phyloP scores from a whole-genome alignment of 2,888 invertebrate genomes.

The Thera britannica region DNA sequence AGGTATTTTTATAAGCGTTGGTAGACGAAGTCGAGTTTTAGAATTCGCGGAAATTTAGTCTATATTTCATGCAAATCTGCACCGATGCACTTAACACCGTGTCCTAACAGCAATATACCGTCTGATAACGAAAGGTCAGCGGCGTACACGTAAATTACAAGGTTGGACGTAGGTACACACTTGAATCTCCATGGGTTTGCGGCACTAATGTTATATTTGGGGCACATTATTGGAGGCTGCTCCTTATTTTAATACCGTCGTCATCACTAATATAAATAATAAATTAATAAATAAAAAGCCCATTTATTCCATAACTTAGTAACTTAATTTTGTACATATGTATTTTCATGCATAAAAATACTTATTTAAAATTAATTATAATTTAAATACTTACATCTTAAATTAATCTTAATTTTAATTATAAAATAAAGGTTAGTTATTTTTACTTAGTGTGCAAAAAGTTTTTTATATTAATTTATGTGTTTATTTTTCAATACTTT shows the following conservation, averaged over 20 bases:
- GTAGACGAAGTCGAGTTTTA: no score
- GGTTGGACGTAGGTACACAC: conserved; percentile 34
- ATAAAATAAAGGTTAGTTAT: no score
- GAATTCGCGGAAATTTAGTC: not conserved
- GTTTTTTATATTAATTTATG: no score
- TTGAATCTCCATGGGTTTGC: conserved; percentile 8
- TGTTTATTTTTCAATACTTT: no score
- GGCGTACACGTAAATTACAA: conserved; percentile 34
- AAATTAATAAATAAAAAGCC: not conserved
- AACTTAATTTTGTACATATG: no score
- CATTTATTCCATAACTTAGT: no score
- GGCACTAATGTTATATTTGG: conserved; percentile 21
- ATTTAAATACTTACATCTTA: no score
- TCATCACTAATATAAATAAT: not conserved
- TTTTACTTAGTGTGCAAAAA: no score
- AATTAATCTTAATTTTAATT: no score
- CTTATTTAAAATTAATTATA: no score
- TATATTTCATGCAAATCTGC: conserved; percentile 7
- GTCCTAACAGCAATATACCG: conserved; percentile 25
- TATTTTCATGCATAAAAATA: no score
- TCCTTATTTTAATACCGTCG: not conserved
- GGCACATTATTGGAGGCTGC: conserved; percentile 4
- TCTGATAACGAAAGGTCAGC: conserved; percentile 27
- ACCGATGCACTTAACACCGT: conserved; percentile 10
- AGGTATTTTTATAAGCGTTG: no score